Conservation (phyloP, 35 echinoderm and acorn worm genomes). For the Apostichopus parvimensis region DNA sequence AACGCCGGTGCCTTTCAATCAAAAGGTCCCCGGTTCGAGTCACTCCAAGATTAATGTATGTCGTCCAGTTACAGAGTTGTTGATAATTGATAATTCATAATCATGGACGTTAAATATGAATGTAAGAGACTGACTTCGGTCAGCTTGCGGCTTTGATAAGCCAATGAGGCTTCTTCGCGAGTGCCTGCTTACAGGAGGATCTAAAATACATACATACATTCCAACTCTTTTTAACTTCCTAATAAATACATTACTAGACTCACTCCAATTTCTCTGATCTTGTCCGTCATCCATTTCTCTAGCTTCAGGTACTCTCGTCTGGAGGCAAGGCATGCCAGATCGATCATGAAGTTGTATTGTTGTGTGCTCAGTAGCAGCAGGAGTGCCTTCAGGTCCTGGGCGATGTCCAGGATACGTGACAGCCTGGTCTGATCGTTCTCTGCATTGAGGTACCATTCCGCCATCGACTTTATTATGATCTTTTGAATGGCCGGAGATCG, state of each 20-base stretch:
- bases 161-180: too few relatives aligned
- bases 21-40: too few relatives aligned
- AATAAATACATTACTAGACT: constrained; percentile 18
- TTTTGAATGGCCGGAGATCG: constrained; percentile 82
- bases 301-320: constrained; percentile 95
- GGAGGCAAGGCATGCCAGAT: constrained; percentile 94
- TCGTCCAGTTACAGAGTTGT: too few relatives aligned
- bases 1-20: too few relatives aligned
- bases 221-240: too few relatives aligned
- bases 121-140: too few relatives aligned
- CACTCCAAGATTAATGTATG: too few relatives aligned
- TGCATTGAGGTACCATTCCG: constrained; percentile 93
- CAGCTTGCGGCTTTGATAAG: too few relatives aligned
- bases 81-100: too few relatives aligned
- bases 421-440: constrained; percentile 94
- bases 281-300: constrained; percentile 99
- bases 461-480: constrained; percentile 98
- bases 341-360: constrained; percentile 93
- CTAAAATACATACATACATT: too few relatives aligned
- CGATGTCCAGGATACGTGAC: constrained; percentile 95
- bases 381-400: constrained; percentile 96
- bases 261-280: constrained; percentile 98
- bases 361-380: constrained; percentile 90
- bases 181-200: too few relatives aligned
- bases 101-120: too few relatives aligned